Base-by-base conservation (phyloP, 1,140 invertebrate genomes). In the Diabrotica virgifera region DNA sequence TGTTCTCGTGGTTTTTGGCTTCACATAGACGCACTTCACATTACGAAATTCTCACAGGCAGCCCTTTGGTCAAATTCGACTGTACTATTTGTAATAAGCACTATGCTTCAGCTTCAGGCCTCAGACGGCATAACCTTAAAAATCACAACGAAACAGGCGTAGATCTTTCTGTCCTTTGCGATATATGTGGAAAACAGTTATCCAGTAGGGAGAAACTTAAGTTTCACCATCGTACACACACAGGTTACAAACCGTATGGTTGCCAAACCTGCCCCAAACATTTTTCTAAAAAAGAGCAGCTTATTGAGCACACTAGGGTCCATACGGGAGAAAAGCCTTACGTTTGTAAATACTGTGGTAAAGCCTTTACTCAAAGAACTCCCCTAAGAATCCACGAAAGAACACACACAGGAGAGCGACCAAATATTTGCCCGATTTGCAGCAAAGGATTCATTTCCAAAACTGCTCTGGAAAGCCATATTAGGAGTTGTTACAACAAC, bases 131-230 rank as follows among this genome's bases (percentile, higher is more conserved):
- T 59, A 76, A 77, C 55, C 53, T 71, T 6, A 76, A 74, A 52
- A 74, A 76, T 37, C 77, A 78, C 62, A 76, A 75, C 52, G 73
- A 70, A 6, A 51, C 60, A 52, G 75, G 74, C 5, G 67, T 70
- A 13, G 70, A 75, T 52, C 57, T 67, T 6, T 75, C 72, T 36
- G 84, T 85, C 1, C 62, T 87, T 0, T 90, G 89, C 78, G 85
- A 88, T 70, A 86, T 91, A 36, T 93, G 93, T 77, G 87, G 87
- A n/a, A 94, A 95, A 81, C 85, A 88, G 58, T 85, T 96, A 51
- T 86, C 86, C 36, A 86, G 83, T 53, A 82, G 84, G 3, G 87
- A 89, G 60, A 87, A 89, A 65, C 80, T 91, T 55, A 90, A 88
- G 75, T 87, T 89, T 70, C 89, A 91, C 69, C 76, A 85, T 50